These are phyloP conservation scores for Characodon lateralis DNA, from an alignment of 2,797 vertebrate species.

Conservation along the genomic window DNA sequence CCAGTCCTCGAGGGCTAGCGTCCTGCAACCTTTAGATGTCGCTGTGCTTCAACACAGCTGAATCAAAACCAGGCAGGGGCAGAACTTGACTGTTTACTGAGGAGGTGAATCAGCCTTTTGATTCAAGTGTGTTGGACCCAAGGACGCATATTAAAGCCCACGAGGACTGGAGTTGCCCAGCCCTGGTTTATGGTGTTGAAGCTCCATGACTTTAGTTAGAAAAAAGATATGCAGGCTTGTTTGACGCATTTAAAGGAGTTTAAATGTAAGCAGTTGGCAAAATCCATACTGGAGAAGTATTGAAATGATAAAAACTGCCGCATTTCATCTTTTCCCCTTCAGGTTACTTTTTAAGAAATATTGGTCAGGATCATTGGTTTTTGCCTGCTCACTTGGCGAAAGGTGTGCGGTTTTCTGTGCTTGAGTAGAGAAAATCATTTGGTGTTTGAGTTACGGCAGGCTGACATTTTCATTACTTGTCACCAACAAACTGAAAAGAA, in stretches of 20 bases:
- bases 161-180: too few relatives aligned
- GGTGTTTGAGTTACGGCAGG: conserved; percentile 15
- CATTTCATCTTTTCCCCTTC: neutral
- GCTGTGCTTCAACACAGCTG: too few relatives aligned
- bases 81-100: too few relatives aligned
- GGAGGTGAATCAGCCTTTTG: too few relatives aligned
- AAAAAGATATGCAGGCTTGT: too few relatives aligned
- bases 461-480: conserved; percentile 37
- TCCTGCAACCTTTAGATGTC: too few relatives aligned
- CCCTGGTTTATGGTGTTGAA: too few relatives aligned
- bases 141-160: too few relatives aligned
- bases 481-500: conserved; percentile 23
- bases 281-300: neutral
- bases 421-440: conserved; percentile 45
- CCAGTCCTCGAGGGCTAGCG: too few relatives aligned
- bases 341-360: conserved; percentile 10
- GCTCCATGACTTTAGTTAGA: too few relatives aligned
- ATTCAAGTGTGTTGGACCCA: too few relatives aligned
- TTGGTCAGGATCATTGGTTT: conserved; percentile 28
- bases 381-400: conserved; percentile 12
- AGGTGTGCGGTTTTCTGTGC: conserved; percentile 27
- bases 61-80: too few relatives aligned
- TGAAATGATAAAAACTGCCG: neutral
- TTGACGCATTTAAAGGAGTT: neutral
- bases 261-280: neutral